These are phyloP conservation scores for Callyntrura guangdongensis DNA, from an alignment of 2,888 invertebrate species.

Conservation along the genomic window DNA sequence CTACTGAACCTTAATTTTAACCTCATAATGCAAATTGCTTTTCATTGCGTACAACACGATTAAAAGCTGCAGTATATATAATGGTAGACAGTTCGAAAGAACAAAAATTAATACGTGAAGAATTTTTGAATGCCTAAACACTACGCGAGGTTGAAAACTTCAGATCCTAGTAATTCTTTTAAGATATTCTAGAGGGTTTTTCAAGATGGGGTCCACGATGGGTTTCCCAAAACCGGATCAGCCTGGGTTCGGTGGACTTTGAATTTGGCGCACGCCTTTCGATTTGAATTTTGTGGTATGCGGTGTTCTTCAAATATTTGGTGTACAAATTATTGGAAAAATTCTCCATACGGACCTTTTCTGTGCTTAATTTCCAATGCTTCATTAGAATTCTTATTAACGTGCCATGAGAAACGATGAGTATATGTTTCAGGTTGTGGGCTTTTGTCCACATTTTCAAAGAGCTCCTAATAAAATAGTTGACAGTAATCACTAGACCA, in stretches of 20 bases:
- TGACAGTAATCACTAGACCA: background rate
- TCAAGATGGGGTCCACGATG: constrained; percentile 63
- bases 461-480: constrained; percentile 31
- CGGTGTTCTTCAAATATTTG: constrained; percentile 65
- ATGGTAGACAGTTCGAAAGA: no score
- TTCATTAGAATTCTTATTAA: constrained; percentile 71
- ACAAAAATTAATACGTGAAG: no score
- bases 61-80: no score
- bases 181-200: constrained; percentile 48
- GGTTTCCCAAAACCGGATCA: constrained; percentile 62
- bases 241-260: constrained; percentile 35
- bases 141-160: no score
- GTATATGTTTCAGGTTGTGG: constrained; percentile 58
- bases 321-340: constrained; percentile 57
- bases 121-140: no score
- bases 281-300: constrained; percentile 71
- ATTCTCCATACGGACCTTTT: constrained; percentile 62
- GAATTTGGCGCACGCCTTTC: constrained; percentile 38
- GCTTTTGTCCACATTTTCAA: constrained; percentile 58
- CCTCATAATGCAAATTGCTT: no score
- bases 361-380: constrained; percentile 42
- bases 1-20: no score
- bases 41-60: no score
- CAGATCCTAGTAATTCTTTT: no score
- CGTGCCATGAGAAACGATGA: constrained; percentile 68